Conservation (phyloP, 2,113 vertebrate genomes). For the Callaeas wilsoni region DNA sequence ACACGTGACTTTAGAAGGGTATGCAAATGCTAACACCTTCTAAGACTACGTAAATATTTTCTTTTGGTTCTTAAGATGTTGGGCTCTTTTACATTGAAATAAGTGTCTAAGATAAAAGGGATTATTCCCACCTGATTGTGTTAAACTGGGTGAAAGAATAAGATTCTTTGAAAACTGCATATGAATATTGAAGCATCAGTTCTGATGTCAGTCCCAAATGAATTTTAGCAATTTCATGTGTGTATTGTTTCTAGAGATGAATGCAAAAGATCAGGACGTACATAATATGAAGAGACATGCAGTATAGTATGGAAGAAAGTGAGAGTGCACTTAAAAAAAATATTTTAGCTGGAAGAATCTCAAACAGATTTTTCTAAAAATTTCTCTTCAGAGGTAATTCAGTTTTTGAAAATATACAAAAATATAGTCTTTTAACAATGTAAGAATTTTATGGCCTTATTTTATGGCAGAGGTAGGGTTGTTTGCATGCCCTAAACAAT, state of each 20-base stretch:
- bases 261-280: neutral
- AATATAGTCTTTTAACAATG: neutral
- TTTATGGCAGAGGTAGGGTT: neutral
- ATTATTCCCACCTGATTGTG: neutral
- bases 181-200: neutral
- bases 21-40: neutral
- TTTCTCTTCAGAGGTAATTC: neutral
- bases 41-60: neutral
- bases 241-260: neutral
- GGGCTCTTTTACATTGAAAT: neutral
- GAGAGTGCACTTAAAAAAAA: neutral
- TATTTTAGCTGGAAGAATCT: neutral
- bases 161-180: neutral
- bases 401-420: neutral
- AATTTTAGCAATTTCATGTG: neutral
- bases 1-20: neutral
- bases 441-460: neutral
- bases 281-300: neutral
- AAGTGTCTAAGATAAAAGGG: neutral
- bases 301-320: neutral
- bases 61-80: neutral
- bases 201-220: neutral
- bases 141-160: neutral
- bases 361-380: neutral
- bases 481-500: neutral